Evolutionary conservation across 2,797 vertebrate species (phyloP).

Genomic region (Sebastes oblongus): DNA sequence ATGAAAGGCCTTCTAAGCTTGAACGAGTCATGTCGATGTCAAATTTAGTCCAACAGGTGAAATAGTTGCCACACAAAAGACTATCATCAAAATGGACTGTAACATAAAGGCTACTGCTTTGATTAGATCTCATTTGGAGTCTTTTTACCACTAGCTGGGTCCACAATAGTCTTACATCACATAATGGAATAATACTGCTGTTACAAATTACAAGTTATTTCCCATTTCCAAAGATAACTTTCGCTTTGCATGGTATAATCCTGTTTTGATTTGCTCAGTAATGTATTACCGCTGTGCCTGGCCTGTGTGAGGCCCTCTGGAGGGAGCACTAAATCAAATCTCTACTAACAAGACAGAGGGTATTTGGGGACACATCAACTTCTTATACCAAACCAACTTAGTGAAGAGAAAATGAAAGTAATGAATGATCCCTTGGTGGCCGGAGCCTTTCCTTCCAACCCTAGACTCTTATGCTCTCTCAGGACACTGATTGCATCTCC

Average conservation of each 20-base stretch:
- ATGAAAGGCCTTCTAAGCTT: neutral
- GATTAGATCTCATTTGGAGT: neutral
- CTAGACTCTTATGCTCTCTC: conserved; percentile 4
- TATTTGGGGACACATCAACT: conserved; percentile 49
- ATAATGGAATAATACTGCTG: neutral
- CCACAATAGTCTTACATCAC: neutral
- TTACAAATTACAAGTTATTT: conserved; percentile 28
- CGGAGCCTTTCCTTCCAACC: conserved; percentile 12
- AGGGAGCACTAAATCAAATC: conserved; percentile 39
- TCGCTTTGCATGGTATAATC: conserved; percentile 27
- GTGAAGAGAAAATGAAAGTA: conserved; percentile 50
- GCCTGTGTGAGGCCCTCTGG: conserved; percentile 18
- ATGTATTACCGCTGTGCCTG: conserved; percentile 3
- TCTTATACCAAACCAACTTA: conserved; percentile 41
- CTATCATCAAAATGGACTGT: neutral
- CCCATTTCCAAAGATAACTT: conserved; percentile 29
- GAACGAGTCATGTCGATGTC: conserved; percentile 3
- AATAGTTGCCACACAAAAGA: neutral
- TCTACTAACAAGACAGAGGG: conserved; percentile 46
- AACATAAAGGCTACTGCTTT: neutral
- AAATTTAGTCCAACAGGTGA: neutral
- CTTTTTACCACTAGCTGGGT: neutral
- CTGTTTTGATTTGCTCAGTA: conserved; percentile 43
- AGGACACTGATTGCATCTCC: conserved; percentile 19
- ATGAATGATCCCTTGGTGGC: conserved; percentile 40